A percentile compares a stretch with the other conserved stretches of the same genome.
phyloP scores from a whole-genome alignment of 2,888 invertebrate species.

The Oscheius sp. region DNA sequence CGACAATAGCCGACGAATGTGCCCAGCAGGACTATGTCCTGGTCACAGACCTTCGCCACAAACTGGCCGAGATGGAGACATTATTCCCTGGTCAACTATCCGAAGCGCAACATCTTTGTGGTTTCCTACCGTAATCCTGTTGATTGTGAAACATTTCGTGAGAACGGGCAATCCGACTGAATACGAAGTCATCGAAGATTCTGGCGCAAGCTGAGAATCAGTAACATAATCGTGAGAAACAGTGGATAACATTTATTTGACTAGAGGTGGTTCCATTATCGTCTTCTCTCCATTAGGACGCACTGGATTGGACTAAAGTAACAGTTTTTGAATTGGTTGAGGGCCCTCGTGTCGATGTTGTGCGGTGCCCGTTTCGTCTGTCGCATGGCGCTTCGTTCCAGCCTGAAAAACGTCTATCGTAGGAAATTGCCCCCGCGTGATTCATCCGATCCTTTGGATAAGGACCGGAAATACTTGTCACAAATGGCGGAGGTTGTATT shows the following conservation, averaged over 20 bases:
- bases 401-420: slow-evolving; percentile 6
- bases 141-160: not conserved
- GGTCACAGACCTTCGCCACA: slow-evolving; percentile 16
- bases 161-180: not conserved
- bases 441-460: too few relatives aligned
- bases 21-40: not conserved
- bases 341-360: slow-evolving; percentile 60
- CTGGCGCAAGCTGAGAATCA: not conserved
- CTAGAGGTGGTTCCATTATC: slow-evolving; percentile 25
- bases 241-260: not conserved
- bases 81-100: not conserved
- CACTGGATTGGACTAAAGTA: slow-evolving; percentile 62
- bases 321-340: slow-evolving; percentile 65
- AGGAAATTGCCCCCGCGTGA: not conserved
- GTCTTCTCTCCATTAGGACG: slow-evolving; percentile 64
- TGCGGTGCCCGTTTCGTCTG: slow-evolving; percentile 28
- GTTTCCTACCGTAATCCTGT: not conserved
- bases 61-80: slow-evolving; percentile 1
- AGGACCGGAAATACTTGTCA: too few relatives aligned
- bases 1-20: slow-evolving; percentile 18
- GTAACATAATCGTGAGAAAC: not conserved
- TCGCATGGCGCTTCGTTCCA: slow-evolving; percentile 21
- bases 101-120: not conserved
- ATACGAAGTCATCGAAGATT: not conserved
- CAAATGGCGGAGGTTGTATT: too few relatives aligned